phyloP scores from a whole-genome alignment of 2,888 invertebrate species.

The Tethea ocularis region DNA sequence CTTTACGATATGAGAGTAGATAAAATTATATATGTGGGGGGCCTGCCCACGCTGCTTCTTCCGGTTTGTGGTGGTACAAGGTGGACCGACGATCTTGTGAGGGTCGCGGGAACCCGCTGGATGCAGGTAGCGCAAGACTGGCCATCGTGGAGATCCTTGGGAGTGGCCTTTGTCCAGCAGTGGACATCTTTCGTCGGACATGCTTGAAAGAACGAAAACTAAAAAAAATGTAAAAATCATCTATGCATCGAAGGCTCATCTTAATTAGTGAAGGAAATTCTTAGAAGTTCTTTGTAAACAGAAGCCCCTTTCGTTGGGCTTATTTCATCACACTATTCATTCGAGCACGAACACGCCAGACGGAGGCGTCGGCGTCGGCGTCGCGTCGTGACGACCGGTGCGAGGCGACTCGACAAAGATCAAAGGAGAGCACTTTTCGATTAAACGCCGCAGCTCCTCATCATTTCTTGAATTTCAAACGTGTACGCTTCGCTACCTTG shows the following conservation, averaged over 20 bases:
- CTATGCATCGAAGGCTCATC: conserved; percentile 21
- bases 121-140: too few species aligned
- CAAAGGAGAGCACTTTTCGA: conserved; percentile 56
- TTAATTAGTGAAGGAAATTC: conserved; percentile 36
- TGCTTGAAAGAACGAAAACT: too few species aligned
- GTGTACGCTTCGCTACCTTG: conserved; percentile 39
- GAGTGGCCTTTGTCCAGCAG: too few species aligned
- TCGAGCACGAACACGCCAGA: conserved; percentile 45
- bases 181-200: too few species aligned
- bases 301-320: conserved; percentile 37
- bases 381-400: conserved; percentile 29
- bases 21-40: too few species aligned
- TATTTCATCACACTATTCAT: conserved; percentile 47
- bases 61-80: too few species aligned
- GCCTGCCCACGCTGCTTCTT: too few species aligned
- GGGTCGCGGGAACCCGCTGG: too few species aligned
- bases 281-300: conserved; percentile 34
- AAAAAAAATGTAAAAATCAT: neutral
- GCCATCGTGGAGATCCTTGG: too few species aligned
- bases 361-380: conserved; percentile 34
- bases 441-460: conserved; percentile 51
- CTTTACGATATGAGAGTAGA: too few species aligned
- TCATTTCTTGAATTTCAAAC: conserved; percentile 48
- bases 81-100: too few species aligned
- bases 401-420: conserved; percentile 51